These are phyloP conservation scores for Araneus ventricosus DNA, from an alignment of 1,140 invertebrate genomes.

Conservation along the genomic window DNA sequence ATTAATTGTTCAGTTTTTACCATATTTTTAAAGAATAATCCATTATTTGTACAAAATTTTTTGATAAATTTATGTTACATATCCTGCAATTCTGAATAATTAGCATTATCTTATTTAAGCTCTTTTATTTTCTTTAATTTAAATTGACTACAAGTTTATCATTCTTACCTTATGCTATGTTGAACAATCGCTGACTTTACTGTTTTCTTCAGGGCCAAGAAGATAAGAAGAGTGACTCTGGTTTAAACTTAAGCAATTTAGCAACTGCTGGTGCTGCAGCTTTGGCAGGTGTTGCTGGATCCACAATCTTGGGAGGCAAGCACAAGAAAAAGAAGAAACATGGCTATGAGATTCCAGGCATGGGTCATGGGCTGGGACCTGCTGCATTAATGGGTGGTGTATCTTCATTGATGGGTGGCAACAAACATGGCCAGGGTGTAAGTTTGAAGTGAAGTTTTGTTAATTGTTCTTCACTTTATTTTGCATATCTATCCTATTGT, in stretches of 20 bases:
- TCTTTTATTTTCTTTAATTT: background rate
- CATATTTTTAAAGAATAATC: no score
- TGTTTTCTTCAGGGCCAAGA: slow-evolving; percentile 56
- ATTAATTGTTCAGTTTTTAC: no score
- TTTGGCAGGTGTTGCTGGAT: slow-evolving; percentile 64
- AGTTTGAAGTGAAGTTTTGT: background rate
- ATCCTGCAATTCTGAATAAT: no score
- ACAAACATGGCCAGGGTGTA: slow-evolving; percentile 62
- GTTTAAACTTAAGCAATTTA: slow-evolving; percentile 42
- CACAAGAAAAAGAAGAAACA: slow-evolving; percentile 57
- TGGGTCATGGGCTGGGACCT: slow-evolving; percentile 33
- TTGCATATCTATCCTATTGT: no score
- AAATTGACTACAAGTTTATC: no score
- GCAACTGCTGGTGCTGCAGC: slow-evolving; percentile 64
- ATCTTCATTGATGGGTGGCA: slow-evolving; percentile 26
- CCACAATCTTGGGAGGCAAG: slow-evolving; percentile 39
- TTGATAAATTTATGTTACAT: no score
- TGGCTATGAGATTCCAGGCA: background rate
- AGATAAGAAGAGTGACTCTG: slow-evolving; percentile 54
- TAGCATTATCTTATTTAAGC: no score
- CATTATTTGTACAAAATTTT: no score
- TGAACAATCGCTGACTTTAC: no score
- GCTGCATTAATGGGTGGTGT: slow-evolving; percentile 50
- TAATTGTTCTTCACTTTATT: background rate
- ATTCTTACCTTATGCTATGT: background rate